phyloP scores from a whole-genome alignment of 2,797 vertebrate genomes.

The Melanotaenia maccullochi region DNA sequence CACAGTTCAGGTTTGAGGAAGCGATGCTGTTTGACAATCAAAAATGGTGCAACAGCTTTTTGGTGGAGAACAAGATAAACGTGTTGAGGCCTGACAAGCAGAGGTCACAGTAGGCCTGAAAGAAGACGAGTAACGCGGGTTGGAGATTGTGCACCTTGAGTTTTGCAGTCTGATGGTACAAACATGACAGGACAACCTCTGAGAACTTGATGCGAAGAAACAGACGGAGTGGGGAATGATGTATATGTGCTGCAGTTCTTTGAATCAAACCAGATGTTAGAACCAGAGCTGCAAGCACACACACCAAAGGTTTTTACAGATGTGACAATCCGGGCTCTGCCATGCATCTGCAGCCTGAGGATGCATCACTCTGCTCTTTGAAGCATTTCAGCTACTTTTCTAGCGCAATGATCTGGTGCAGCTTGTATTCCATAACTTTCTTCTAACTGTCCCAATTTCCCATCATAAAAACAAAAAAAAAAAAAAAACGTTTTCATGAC shows the following conservation, averaged over 20 bases:
- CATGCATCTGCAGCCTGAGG: constrained; percentile 8
- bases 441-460: neutral
- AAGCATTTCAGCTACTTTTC: constrained; percentile 1
- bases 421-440: neutral
- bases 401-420: neutral
- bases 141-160: neutral
- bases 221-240: constrained; percentile 3
- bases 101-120: constrained; percentile 42
- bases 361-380: constrained; percentile 12
- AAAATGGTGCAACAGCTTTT: constrained; percentile 20
- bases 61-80: constrained; percentile 24
- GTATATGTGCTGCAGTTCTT: constrained; percentile 34
- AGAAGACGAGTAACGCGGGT: neutral
- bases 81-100: constrained; percentile 54
- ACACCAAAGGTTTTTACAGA: constrained; percentile 21
- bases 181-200: constrained; percentile 23
- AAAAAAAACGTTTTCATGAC: constrained; percentile 3
- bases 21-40: constrained; percentile 17
- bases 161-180: constrained; percentile 20
- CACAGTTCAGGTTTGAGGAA: constrained; percentile 1
- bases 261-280: constrained; percentile 51
- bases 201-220: constrained; percentile 10
- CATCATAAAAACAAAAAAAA: neutral
- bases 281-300: constrained; percentile 49
- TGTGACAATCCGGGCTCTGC: constrained; percentile 26